Conservation (phyloP, 2,797 vertebrate genomes). For the Sphaeramia orbicularis region DNA sequence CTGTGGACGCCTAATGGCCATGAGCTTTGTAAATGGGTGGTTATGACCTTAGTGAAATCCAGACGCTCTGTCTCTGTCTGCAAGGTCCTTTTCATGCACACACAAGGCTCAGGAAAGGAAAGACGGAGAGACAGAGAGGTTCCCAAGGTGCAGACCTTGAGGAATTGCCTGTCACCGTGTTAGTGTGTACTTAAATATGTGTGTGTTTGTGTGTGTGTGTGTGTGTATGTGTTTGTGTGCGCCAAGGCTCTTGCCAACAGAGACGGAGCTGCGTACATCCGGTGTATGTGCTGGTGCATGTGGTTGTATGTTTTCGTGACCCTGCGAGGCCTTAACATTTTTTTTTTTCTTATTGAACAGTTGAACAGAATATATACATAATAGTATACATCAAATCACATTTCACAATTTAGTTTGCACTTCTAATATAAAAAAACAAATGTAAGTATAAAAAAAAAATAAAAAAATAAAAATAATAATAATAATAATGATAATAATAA, state of each 20-base stretch:
- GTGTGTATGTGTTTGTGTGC: slow-evolving; percentile 28
- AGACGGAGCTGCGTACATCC: slow-evolving; percentile 39
- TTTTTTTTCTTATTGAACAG: too few species aligned
- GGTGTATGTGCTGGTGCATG: slow-evolving; percentile 26
- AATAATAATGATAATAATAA: too few species aligned
- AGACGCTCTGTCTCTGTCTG: slow-evolving; percentile 52
- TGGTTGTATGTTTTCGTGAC: slow-evolving; percentile 28
- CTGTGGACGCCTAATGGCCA: slow-evolving; percentile 41
- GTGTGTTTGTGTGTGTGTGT: slow-evolving; percentile 31
- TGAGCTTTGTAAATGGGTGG: slow-evolving; percentile 56
- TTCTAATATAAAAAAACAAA: too few species aligned
- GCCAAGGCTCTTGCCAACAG: slow-evolving; percentile 42
- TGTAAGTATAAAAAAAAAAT: too few species aligned
- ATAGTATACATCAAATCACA: too few species aligned
- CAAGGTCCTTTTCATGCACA: slow-evolving; percentile 4
- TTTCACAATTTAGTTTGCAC: too few species aligned
- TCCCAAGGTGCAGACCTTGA: slow-evolving; percentile 60
- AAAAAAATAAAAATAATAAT: too few species aligned
- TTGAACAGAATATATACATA: too few species aligned
- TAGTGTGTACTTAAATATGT: slow-evolving; percentile 31
- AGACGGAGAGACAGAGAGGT: slow-evolving; percentile 51
- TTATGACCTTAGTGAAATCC: slow-evolving; percentile 61
- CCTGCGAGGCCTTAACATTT: slow-evolving; percentile 20
- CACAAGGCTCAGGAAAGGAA: slow-evolving; percentile 8
- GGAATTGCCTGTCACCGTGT: slow-evolving; percentile 64